phyloP scores from a whole-genome alignment of 2,888 invertebrate genomes.

The Meteorus colon region DNA sequence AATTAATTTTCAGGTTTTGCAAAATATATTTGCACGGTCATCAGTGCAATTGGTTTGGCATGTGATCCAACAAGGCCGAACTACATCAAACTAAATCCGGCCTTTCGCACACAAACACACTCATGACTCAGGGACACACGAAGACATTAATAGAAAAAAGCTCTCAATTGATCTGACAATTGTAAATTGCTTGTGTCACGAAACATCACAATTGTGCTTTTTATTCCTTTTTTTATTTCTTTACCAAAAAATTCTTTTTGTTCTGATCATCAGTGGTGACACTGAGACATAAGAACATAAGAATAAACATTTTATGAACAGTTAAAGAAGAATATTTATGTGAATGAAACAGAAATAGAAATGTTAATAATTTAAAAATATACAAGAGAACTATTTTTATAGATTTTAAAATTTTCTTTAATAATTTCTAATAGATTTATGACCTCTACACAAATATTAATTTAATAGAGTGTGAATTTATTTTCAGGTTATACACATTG shows the following conservation, averaged over 20 bases:
- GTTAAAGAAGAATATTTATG: no score
- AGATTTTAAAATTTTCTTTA: no score
- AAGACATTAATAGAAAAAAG: slow-evolving; percentile 56
- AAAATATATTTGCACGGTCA: not conserved
- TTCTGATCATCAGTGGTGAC: not conserved
- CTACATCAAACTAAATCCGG: not conserved
- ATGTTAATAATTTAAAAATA: no score
- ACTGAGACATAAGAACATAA: not conserved
- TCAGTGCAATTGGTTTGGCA: not conserved
- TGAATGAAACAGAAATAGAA: no score
- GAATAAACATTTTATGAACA: no score
- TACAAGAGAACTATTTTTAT: no score
- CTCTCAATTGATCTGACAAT: slow-evolving; percentile 60
- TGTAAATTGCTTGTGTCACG: slow-evolving; percentile 57
- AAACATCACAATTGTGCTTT: slow-evolving; percentile 30
- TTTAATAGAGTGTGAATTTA: not conserved
- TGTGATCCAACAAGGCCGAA: slow-evolving; percentile 2
- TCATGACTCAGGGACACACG: slow-evolving; percentile 18
- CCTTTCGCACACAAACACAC: slow-evolving; percentile 16
- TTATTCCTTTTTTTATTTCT: not conserved
- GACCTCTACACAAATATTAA: no score
- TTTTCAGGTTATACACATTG: slow-evolving; percentile 33
- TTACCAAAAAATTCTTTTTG: not conserved
- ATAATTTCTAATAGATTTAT: no score
- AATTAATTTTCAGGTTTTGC: not conserved